Conservation (phyloP, 92 coral and sea anemone genomes). For the Desmophyllum pertusum region DNA sequence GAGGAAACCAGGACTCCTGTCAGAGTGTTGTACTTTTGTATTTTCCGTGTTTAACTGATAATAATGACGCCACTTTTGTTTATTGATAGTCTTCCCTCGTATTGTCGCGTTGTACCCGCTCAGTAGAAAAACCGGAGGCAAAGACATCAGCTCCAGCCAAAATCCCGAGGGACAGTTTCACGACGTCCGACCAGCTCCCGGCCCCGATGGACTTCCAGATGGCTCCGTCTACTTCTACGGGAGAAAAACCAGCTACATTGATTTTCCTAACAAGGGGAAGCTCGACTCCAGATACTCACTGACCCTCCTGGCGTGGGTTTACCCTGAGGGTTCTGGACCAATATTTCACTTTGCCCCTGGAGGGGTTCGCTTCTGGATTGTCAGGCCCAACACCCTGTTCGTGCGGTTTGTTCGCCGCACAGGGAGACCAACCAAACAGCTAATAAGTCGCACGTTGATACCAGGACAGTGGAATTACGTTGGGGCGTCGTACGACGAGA, state of each 20-base stretch:
- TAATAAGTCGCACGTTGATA: conserved; percentile 47
- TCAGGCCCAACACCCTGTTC: conserved; percentile 50
- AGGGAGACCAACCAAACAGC: conserved; percentile 62
- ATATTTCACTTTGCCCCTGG: conserved; percentile 72
- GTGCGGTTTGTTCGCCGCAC: conserved; percentile 70
- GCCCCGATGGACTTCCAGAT: conserved; percentile 74
- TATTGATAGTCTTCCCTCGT: conserved; percentile 57
- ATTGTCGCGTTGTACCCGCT: conserved; percentile 74
- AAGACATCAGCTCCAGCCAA: conserved; percentile 64
- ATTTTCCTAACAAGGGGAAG: conserved; percentile 69
- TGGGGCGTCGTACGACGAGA: conserved; percentile 64
- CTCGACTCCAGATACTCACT: conserved; percentile 73
- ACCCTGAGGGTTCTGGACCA: conserved; percentile 72
- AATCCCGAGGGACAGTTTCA: conserved; percentile 52
- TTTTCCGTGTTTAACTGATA: not conserved
- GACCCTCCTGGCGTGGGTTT: conserved; percentile 73
- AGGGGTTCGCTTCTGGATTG: conserved; percentile 75
- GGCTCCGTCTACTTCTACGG: conserved; percentile 69
- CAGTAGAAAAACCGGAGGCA: conserved; percentile 57
- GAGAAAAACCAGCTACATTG: conserved; percentile 54
- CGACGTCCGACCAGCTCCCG: conserved; percentile 63
- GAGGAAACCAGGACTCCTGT: no score
- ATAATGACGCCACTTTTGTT: not conserved
- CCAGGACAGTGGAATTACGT: conserved; percentile 73
- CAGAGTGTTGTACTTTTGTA: not conserved